A percentile compares a stretch with the other conserved stretches of the same genome.
These are phyloP conservation scores for Lonchura striata DNA, from an alignment of 2,113 vertebrate species.

Conservation along the genomic window DNA sequence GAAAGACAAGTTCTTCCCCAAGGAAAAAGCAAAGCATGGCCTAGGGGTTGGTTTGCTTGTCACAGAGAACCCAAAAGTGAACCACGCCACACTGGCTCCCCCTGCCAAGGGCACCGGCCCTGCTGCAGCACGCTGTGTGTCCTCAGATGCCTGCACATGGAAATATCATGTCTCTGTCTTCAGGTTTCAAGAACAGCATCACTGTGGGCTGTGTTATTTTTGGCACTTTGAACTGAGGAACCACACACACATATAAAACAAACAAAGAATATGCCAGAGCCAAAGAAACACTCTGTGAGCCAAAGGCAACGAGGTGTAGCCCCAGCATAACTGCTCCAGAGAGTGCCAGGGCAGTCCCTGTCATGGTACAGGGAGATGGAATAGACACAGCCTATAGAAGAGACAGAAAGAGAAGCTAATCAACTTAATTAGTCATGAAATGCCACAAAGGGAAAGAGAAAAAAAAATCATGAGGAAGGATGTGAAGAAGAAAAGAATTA, in stretches of 20 bases:
- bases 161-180: neutral
- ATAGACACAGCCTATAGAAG: neutral
- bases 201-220: slow-evolving; percentile 43
- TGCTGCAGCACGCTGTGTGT: neutral
- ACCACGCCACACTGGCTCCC: neutral
- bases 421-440: neutral
- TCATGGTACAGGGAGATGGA: neutral
- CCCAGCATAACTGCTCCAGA: neutral
- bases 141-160: slow-evolving; percentile 17
- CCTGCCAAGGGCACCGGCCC: neutral
- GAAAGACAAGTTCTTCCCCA: neutral
- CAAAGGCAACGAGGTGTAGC: neutral
- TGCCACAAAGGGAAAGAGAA: neutral
- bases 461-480: neutral
- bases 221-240: neutral
- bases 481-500: neutral
- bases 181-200: slow-evolving; percentile 15
- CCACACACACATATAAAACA: slow-evolving; percentile 10
- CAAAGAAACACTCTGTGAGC: neutral
- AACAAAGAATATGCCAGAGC: neutral
- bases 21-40: neutral
- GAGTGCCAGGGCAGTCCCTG: neutral
- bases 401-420: neutral
- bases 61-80: neutral
- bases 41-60: neutral